A percentile compares a stretch with the other conserved stretches of the same genome.
These are phyloP conservation scores for Sus scrofa DNA, from an alignment of 2,113 vertebrate species.

Conservation along the genomic window T2T-Sscrofa CM000824.6:70434501-70435000, in stretches of 20 bases:
- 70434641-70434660: not conserved
- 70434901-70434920: not conserved
- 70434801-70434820: not conserved
- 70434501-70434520: fast-evolving
- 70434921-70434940: not conserved
- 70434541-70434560: not conserved
- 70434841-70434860: fast-evolving
- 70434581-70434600: no score
- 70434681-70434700: not conserved
- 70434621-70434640: no score
- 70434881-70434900: not conserved
- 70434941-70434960: not conserved
- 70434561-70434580: no score
- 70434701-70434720: not conserved
- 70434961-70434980: not conserved
- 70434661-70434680: not conserved
- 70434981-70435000: not conserved
- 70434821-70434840: fast-evolving
- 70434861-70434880: not conserved
- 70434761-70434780: fast-evolving
- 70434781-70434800: not conserved
- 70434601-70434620: not conserved
- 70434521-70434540: fast-evolving
- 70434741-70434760: not conserved
- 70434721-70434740: not conserved